phyloP scores from a whole-genome alignment of 2,113 vertebrate genomes.

The Chaetops frenatus region DNA sequence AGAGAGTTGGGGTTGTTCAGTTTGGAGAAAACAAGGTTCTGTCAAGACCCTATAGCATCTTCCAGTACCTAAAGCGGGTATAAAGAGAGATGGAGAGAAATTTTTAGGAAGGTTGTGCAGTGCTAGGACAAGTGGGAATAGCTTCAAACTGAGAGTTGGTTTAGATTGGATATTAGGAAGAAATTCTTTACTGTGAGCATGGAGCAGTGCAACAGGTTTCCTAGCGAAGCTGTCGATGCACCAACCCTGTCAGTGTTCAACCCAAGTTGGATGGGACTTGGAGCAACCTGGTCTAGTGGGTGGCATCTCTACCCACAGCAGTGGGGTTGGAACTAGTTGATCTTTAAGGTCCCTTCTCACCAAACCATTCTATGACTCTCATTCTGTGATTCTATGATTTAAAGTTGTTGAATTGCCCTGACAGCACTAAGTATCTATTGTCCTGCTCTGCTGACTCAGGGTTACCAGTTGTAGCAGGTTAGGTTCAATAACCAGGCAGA shows the following conservation, averaged over 20 bases:
- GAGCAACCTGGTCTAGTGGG: background rate
- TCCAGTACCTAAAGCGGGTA: background rate
- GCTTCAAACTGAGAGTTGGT: background rate
- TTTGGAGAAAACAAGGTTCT: background rate
- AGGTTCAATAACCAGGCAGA: no score
- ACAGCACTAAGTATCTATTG: background rate
- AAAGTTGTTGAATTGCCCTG: background rate
- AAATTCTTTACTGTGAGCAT: background rate
- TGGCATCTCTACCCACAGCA: background rate
- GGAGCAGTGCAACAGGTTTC: background rate
- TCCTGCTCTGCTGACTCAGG: background rate
- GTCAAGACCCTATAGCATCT: rapidly evolving
- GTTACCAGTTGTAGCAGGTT: background rate
- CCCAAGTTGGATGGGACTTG: background rate
- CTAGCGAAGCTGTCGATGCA: background rate
- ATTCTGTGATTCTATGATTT: background rate
- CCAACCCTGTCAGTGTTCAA: background rate
- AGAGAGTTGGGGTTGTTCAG: background rate
- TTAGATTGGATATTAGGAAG: background rate
- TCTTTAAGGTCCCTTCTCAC: background rate
- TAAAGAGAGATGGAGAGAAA: background rate
- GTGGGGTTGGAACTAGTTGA: background rate
- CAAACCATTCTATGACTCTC: background rate
- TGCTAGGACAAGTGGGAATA: background rate
- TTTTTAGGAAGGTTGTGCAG: background rate